Evolutionary conservation across 1,140 invertebrate species (phyloP).

Genomic region (Melipona quadrifasciata): DNA sequence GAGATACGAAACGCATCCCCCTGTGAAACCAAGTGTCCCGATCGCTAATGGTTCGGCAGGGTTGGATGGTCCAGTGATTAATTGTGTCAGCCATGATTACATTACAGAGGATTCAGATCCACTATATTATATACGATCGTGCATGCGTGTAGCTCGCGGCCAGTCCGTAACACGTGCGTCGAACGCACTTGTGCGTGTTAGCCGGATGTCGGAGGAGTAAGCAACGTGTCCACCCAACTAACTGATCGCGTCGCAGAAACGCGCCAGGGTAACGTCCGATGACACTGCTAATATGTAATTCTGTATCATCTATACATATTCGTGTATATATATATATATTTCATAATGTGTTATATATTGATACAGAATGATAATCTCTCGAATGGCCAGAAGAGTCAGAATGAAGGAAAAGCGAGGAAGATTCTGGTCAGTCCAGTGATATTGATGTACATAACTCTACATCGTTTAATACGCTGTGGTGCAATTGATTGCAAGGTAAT

Average conservation of each 20-base stretch:
- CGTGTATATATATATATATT: neutral
- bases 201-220: slow-evolving; percentile 35
- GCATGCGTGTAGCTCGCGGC: slow-evolving; percentile 53
- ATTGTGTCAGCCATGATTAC: slow-evolving; percentile 77
- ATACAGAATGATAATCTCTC: neutral
- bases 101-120: slow-evolving; percentile 64
- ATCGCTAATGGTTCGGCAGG: slow-evolving; percentile 67
- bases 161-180: slow-evolving; percentile 49
- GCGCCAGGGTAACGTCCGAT: slow-evolving; percentile 7
- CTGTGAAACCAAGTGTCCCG: slow-evolving; percentile 58
- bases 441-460: neutral
- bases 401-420: neutral
- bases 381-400: neutral
- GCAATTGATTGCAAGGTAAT: neutral
- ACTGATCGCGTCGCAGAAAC: slow-evolving; percentile 30
- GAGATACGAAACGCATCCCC: slow-evolving; percentile 48
- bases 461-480: neutral
- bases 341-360: too few relatives aligned
- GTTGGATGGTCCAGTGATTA: slow-evolving; percentile 73
- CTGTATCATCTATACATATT: neutral
- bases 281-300: slow-evolving; percentile 31
- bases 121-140: slow-evolving; percentile 66
- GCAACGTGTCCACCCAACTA: slow-evolving; percentile 33
- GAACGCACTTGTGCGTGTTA: slow-evolving; percentile 55
- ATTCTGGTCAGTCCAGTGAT: too few relatives aligned